A percentile compares a stretch with the other conserved stretches of the same genome.
These are phyloP conservation scores for Chrysopilus asiliformis DNA, from an alignment of 2,888 invertebrate species.

Conservation along the genomic window DNA sequence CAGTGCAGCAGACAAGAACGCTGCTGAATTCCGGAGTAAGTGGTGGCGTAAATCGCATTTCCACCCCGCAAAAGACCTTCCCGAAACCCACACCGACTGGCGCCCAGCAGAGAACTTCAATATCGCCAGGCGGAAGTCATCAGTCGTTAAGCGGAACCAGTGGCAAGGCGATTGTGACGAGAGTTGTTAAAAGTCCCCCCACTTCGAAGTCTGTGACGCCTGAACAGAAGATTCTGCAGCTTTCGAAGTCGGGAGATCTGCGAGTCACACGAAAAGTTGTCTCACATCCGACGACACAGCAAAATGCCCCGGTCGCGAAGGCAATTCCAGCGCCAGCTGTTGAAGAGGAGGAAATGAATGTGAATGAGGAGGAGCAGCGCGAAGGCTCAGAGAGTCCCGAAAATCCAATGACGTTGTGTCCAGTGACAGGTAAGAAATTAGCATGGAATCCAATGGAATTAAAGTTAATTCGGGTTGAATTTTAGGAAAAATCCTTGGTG, in stretches of 20 bases:
- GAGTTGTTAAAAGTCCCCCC: conserved; percentile 15
- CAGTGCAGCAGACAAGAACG: not conserved
- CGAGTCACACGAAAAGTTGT: conserved; percentile 37
- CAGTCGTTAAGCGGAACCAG: conserved; percentile 16
- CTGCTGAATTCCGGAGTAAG: not conserved
- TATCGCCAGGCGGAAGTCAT: conserved; percentile 8
- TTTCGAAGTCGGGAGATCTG: conserved; percentile 39
- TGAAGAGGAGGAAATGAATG: conserved; percentile 9
- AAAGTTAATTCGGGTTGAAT: no score
- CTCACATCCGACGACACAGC: conserved; percentile 22
- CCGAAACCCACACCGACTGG: no score
- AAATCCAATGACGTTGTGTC: conserved; percentile 56
- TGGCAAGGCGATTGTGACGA: conserved; percentile 26
- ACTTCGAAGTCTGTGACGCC: conserved; percentile 24
- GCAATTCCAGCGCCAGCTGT: conserved; percentile 20
- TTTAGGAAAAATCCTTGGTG: conserved; percentile 34
- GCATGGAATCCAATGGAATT: no score
- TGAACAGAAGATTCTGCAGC: conserved; percentile 35
- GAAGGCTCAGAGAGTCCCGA: conserved; percentile 41
- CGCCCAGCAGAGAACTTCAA: conserved; percentile 13
- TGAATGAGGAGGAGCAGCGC: not conserved
- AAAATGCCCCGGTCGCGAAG: not conserved
- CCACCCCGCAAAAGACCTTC: not conserved
- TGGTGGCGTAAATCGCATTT: not conserved
- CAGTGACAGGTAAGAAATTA: conserved; percentile 42